Base-by-base conservation (phyloP, 37 sponge, comb jelly and placozoan species). In the Geodia barretti region DNA sequence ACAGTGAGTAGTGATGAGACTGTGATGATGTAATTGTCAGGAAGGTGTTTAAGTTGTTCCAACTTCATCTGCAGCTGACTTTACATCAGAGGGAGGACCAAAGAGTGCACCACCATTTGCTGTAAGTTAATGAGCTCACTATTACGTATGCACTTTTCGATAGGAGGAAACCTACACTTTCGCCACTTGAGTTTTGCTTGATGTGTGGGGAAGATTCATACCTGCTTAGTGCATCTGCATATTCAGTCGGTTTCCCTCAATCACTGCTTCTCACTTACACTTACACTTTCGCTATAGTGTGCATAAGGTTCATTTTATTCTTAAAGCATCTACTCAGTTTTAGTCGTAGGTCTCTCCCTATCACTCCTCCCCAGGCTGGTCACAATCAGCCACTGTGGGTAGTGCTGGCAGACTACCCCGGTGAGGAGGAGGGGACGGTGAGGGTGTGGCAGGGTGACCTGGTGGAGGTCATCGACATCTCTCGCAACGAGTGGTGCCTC, bases 401-500 rank as follows among this genome's bases (percentile, higher is more conserved):
- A 21, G 89, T 79, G 23, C 78, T 88, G 2, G 89, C 86, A 9
- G 73, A 79, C 73, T 92, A 80, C 58, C 25, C 25, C 20, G 86
- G 81, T 11, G 41, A 72, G 0, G 89, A 84, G n/a, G 39, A 9
- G 3, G 82, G 82, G 28, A 88, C 72, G 74, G 62, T 92, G 34
- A 54, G 62, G 33, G 73, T 92, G 39, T 17, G 54, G 29, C 69
- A 84, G 64, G 86, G 86, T 29, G 89, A 92, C 73, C 58, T 88
- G 35, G 79, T 92, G 19, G 82, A 84, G 38, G 79, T 92, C 61
- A 30, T 92, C 24, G 86, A 92, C 70, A 77, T 58, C 62, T 88
- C 93, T 3, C 64, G 85, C 9, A 82, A 84, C 47, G 89, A 92
- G 42, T 92, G 93, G 93, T 83, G 81, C 35, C 77, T 88, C 2